Conservation (phyloP, 2,113 vertebrate species). For the Hiodon tergisus region DNA sequence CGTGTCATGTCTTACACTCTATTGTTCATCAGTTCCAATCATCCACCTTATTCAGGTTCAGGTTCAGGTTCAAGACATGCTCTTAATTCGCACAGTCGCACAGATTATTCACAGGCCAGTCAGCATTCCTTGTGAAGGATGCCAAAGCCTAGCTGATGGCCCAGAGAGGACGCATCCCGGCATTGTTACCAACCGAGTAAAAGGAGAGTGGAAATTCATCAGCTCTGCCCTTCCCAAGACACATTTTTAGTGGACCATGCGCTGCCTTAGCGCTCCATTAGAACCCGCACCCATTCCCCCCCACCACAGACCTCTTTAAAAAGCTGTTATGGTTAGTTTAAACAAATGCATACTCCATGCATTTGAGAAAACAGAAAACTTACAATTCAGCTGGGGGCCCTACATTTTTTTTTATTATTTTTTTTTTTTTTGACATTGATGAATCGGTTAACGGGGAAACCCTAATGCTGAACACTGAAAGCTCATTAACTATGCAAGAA, state of each 20-base stretch:
- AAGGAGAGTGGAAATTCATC: not conserved
- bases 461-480: not conserved
- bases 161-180: too few species aligned
- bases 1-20: too few species aligned
- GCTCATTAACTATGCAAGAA: too few species aligned
- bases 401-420: not conserved
- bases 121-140: too few species aligned
- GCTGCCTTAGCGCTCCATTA: not conserved
- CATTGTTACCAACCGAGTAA: too few species aligned
- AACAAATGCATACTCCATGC: conserved; percentile 1
- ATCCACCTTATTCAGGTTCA: too few species aligned
- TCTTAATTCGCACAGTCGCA: too few species aligned
- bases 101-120: too few species aligned
- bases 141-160: too few species aligned
- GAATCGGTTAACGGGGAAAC: conserved; percentile 15
- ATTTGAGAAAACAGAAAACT: conserved; percentile 5
- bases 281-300: not conserved
- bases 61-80: too few species aligned
- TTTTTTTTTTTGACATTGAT: not conserved
- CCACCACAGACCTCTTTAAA: conserved; percentile 5
- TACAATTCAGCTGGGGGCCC: conserved; percentile 9
- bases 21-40: too few species aligned
- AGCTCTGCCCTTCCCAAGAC: not conserved
- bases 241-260: not conserved
- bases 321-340: conserved; percentile 17